Evolutionary conservation across 1,140 invertebrate genomes (phyloP).

Genomic region (Saxidomus purpurata): DNA sequence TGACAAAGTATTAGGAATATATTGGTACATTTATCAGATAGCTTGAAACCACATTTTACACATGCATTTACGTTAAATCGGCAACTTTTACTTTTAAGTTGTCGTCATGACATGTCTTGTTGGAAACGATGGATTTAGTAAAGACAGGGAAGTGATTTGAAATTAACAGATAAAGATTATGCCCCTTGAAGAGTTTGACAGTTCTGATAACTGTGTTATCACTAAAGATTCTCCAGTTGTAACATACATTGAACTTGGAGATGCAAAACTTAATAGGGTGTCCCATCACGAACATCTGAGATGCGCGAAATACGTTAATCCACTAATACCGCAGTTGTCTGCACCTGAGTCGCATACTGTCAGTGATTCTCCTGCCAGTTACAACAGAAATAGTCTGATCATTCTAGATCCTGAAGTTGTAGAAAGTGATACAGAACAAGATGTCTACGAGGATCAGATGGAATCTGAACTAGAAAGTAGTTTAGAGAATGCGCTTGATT

Average conservation of each 20-base stretch:
- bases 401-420: conserved; percentile 22
- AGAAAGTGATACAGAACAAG: conserved; percentile 13
- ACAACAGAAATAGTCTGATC: conserved; percentile 53
- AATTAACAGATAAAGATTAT: conserved; percentile 20
- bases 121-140: neutral
- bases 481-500: neutral
- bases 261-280: conserved; percentile 40
- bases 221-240: conserved; percentile 5
- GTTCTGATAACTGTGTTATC: neutral
- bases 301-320: conserved; percentile 64
- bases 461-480: conserved; percentile 38
- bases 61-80: neutral
- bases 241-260: conserved; percentile 41
- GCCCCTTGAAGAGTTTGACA: conserved; percentile 2
- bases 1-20: neutral
- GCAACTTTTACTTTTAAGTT: neutral
- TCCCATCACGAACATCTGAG: conserved; percentile 63
- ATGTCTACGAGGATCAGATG: conserved; percentile 52
- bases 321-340: conserved; percentile 36
- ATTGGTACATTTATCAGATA: neutral
- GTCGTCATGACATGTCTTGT: neutral
- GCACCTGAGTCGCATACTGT: neutral
- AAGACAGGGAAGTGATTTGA: neutral
- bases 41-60: neutral
- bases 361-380: neutral